A percentile compares a stretch with the other conserved stretches of the same genome.
Evolutionary conservation across 2,797 vertebrate species (phyloP).

Genomic region (Poeciliopsis infans): DNA sequence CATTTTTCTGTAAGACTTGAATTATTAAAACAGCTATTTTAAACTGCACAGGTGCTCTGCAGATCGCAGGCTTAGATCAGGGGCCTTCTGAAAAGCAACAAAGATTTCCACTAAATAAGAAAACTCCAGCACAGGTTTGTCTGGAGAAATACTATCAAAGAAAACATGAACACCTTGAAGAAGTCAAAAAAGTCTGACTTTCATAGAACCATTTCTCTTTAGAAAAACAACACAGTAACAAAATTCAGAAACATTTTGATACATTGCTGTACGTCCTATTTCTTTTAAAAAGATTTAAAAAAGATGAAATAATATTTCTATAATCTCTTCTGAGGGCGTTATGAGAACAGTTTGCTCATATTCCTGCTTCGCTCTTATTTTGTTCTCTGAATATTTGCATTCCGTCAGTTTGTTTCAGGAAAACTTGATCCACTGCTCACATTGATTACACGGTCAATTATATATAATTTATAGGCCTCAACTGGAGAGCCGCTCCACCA

Average conservation of each 20-base stretch:
- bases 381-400: conserved; percentile 27
- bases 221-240: too few relatives aligned
- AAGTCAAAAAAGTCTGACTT: neutral
- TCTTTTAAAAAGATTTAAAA: neutral
- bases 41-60: conserved; percentile 41
- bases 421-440: conserved; percentile 66
- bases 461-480: conserved; percentile 74
- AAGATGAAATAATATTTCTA: neutral
- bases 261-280: neutral
- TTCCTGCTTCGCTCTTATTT: neutral
- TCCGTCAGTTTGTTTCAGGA: conserved; percentile 53
- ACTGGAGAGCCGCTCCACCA: conserved; percentile 57
- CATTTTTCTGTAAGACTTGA: conserved; percentile 34
- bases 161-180: neutral
- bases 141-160: neutral
- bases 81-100: neutral
- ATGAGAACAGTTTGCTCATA: neutral
- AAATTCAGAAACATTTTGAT: neutral
- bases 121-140: neutral
- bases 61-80: conserved; percentile 1
- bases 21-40: conserved; percentile 52
- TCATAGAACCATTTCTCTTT: neutral
- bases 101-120: conserved; percentile 12
- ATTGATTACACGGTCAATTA: conserved; percentile 75
- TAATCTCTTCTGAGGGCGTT: neutral